A percentile compares a stretch with the other conserved stretches of the same genome.
phyloP scores from a whole-genome alignment of 2,888 invertebrate genomes.

The Dendrolimus pini region DNA sequence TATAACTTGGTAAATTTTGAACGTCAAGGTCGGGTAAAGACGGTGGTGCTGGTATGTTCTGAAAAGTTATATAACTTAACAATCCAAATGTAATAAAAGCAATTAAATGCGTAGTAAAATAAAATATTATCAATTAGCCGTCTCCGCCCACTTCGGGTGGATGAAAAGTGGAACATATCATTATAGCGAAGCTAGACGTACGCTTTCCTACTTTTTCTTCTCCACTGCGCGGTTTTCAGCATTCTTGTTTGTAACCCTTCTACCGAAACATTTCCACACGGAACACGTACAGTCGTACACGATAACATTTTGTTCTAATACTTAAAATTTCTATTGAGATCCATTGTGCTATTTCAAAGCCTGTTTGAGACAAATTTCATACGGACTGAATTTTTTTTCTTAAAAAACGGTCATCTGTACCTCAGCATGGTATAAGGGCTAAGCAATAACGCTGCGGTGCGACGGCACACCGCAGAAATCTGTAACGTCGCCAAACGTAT shows the following conservation, averaged over 20 bases:
- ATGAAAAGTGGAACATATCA: constrained; percentile 1
- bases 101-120: constrained; percentile 5
- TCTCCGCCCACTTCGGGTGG: background rate
- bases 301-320: too few relatives aligned
- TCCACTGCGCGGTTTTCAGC: background rate
- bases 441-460: too few relatives aligned
- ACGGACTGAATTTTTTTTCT: too few relatives aligned
- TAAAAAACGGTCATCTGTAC: too few relatives aligned
- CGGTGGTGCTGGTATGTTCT: constrained; percentile 24
- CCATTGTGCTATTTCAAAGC: too few relatives aligned
- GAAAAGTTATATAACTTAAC: constrained; percentile 1
- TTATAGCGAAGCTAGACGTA: background rate
- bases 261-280: background rate
- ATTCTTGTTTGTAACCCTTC: background rate
- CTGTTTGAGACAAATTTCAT: too few relatives aligned
- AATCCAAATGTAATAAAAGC: background rate
- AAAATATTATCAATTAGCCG: constrained; percentile 5
- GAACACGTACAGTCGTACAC: too few relatives aligned
- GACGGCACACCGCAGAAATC: too few relatives aligned
- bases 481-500: too few relatives aligned
- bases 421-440: too few relatives aligned
- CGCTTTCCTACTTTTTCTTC: background rate
- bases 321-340: too few relatives aligned
- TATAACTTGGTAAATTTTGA: constrained; percentile 16
- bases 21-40: constrained; percentile 18